Percentiles rank a stretch among this genome's conserved stretches.
These are phyloP conservation scores for Picathartes gymnocephalus DNA, from an alignment of 2,113 vertebrate species.

Conservation along the genomic window DNA sequence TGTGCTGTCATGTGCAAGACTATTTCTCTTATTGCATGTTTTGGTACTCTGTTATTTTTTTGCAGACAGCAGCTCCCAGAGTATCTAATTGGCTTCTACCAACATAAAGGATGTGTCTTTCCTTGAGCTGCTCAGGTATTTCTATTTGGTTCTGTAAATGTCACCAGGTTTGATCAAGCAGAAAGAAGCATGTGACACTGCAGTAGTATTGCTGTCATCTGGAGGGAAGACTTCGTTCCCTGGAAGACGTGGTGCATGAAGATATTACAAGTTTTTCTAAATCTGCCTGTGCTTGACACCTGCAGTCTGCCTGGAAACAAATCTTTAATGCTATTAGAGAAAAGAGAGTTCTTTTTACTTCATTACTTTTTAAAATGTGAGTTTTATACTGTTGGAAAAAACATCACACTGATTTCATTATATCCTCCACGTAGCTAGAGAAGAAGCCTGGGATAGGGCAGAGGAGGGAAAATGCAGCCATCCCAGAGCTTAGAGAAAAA, in stretches of 20 bases:
- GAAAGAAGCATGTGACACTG: not conserved
- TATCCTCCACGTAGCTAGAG: not conserved
- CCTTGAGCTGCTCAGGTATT: not conserved
- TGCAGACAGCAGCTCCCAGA: not conserved
- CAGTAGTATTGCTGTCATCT: not conserved
- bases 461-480: not conserved
- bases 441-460: not conserved
- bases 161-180: not conserved
- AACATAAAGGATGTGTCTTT: not conserved
- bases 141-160: not conserved
- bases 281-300: not conserved
- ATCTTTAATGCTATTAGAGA: not conserved
- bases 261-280: not conserved
- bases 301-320: not conserved
- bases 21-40: not conserved
- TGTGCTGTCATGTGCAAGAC: not conserved
- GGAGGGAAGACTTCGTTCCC: not conserved
- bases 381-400: not conserved
- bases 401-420: not conserved
- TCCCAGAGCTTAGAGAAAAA: not conserved
- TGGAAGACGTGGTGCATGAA: not conserved
- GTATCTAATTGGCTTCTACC: not conserved
- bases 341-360: not conserved
- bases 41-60: not conserved
- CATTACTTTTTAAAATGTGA: not conserved